Base-by-base conservation (phyloP, 2,113 vertebrate species). In the Nettapus auritus region DNA sequence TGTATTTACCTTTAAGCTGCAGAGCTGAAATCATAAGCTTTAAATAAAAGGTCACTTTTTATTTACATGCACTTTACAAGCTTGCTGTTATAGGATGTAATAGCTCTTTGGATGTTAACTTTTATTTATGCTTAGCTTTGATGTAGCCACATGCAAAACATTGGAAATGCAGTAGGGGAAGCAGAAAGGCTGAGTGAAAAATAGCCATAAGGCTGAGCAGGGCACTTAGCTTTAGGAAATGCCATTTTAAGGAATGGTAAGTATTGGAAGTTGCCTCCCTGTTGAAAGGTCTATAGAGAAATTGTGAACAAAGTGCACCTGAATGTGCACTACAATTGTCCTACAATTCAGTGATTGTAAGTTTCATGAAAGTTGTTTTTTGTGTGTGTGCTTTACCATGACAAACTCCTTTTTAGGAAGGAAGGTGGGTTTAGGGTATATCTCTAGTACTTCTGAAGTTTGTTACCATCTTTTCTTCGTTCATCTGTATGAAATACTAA, bases 121-220 rank as follows among this genome's bases (percentile, higher is more conserved):
- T 93, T 94, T 75, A 33, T 74, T 88, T 70, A 60, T 57, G 40
- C 15, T 78, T 68, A 48, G 34, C 77, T 94, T 93, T 68, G 69
- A 86, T 96, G 86, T 70, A 86, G 48, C 73, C 74, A 76, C 82
- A 62, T 89, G 91, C 83, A 95, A 92, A 94, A 82, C 70, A n/a
- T 38, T 92, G 90, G 48, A 56, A 73, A 73, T 76, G 34, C 23
- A 82, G 48, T 73, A 69, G 50, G 23, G 8, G 33, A 76, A 94
- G 76, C 29, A 74, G 55, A 77, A 88, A 69, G 25, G 31, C 5
- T 0, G 6, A 83, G 52, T 75, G 80, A 90, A 86, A 94, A 90
- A 60, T 78, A 73, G 36, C 46, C 2, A 0, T 66, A 40, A 94
- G 68, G 44, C n/a, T 80, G 28, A 89, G 34, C 44, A 76, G 34